Conservation (phyloP, 2,797 vertebrate species). For the Pseudochirops cupreus region DNA sequence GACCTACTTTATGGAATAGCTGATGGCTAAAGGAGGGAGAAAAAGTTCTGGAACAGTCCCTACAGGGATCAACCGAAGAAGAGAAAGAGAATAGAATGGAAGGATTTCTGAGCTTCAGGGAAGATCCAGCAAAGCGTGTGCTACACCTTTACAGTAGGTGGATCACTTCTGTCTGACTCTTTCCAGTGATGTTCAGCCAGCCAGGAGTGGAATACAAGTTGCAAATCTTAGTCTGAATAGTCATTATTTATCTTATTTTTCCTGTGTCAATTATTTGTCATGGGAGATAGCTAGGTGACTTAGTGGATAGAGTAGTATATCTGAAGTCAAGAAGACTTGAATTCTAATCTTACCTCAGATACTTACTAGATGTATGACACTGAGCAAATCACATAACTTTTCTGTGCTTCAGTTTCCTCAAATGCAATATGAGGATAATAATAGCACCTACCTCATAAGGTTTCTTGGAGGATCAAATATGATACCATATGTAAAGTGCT, state of each 20-base stretch:
- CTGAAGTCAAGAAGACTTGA: not conserved
- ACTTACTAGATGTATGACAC: not conserved
- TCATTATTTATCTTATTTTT: not conserved
- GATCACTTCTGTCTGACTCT: not conserved
- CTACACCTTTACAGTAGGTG: not conserved
- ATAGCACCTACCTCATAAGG: not conserved
- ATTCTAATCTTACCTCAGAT: not conserved
- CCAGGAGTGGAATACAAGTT: not conserved
- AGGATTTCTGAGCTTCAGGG: not conserved
- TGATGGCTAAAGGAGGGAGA: not conserved
- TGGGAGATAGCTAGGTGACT: not conserved
- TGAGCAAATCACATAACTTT: too few relatives aligned
- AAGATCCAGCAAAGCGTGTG: not conserved
- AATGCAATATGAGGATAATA: not conserved
- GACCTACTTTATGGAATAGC: not conserved
- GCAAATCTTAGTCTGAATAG: not conserved
- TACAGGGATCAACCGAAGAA: not conserved
- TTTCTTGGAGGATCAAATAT: not conserved
- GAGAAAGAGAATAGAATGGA: not conserved
- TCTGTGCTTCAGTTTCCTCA: not conserved
- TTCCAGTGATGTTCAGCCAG: not conserved
- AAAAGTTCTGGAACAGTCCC: not conserved
- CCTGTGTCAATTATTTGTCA: not conserved
- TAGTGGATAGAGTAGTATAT: not conserved
- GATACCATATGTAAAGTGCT: not conserved